Evolutionary conservation across 2,113 vertebrate genomes (phyloP), one percentile per base, ranked within the genome.

Genomic region (Urocolius indicus): DNA sequence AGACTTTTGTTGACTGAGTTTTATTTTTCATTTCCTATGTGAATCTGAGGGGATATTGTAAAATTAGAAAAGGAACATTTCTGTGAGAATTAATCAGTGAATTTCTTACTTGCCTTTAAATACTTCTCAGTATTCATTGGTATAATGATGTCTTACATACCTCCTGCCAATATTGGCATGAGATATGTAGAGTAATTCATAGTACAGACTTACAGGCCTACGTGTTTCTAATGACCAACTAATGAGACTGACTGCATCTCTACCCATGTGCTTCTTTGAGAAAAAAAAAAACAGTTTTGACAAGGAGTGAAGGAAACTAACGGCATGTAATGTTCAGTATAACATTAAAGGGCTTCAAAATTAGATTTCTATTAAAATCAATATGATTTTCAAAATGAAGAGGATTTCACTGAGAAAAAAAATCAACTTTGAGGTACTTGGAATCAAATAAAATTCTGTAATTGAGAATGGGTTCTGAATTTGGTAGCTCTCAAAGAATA

Each of bases 381-480:
- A 9, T 65, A 46, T 5, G 10, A 32, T 51, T 66, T 89, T 84
- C 10, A 51, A 63, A 86, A 59, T 20, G 0, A 73, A 41, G 29
- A 71, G 8, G 5, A 57, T 65, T 65, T 77, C 32, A 69, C 26
- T 27, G 3, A 11, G 22, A 51, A 32, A 20, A 36, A 46, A 71
- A 57, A 49, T 18, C 0, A 0, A 2, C 8, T 68, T 59, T 4
- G 4, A 48, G 10, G 8, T 68, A 5, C 13, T 32, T 23, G 30
- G 6, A 76, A 65, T 48, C 14, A 68, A 84, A 55, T n/a, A 58
- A 51, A 84, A 55, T 30, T 67, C 48, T 4, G 1, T 12, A 23
- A 45, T 0, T 63, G 55, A 46, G n/a, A 62, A 8, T 1, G 3
- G 0, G 1, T 54, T 74, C 23, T 67, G 66, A 11, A 54, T 69